A percentile compares a stretch with the other conserved stretches of the same genome.
Conservation (phyloP, 2,888 invertebrate genomes). For the Polia nebulosa region DNA sequence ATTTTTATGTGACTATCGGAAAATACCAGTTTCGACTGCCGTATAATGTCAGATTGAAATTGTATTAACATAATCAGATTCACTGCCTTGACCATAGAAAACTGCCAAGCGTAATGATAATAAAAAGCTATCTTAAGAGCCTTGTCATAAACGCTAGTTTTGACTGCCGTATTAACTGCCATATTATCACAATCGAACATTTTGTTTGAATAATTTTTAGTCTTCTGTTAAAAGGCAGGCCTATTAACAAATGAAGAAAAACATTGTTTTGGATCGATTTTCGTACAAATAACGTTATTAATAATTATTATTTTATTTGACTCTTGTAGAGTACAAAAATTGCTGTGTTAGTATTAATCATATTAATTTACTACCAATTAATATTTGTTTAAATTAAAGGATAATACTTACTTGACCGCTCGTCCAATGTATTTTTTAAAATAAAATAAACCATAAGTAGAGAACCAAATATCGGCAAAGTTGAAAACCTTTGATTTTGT, state of each 20-base stretch:
- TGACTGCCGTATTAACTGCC: constrained; percentile 18
- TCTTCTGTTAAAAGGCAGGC: background rate
- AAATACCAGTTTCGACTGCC: background rate
- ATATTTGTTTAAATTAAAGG: constrained; percentile 29
- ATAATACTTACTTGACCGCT: constrained; percentile 14
- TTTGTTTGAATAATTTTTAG: background rate
- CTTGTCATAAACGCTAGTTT: background rate
- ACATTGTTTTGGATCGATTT: constrained; percentile 13
- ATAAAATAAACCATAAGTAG: constrained; percentile 36
- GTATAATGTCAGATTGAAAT: background rate
- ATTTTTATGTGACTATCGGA: no score
- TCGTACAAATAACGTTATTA: constrained; percentile 29
- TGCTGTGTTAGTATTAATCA: constrained; percentile 54
- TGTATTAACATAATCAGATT: background rate
- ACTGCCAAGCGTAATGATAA: background rate
- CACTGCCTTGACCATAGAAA: constrained; percentile 14
- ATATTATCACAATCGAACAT: background rate
- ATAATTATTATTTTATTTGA: constrained; percentile 56
- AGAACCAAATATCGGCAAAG: constrained; percentile 55
- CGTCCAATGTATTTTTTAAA: constrained; percentile 43
- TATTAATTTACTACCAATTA: constrained; percentile 11
- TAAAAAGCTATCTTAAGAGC: background rate
- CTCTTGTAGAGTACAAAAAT: constrained; percentile 74
- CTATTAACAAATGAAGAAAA: background rate
- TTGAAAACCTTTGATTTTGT: constrained; percentile 31